Evolutionary conservation across 2,797 vertebrate species (phyloP), one percentile per base, ranked within the genome.

Genomic region (Tenualosa ilisha): DNA sequence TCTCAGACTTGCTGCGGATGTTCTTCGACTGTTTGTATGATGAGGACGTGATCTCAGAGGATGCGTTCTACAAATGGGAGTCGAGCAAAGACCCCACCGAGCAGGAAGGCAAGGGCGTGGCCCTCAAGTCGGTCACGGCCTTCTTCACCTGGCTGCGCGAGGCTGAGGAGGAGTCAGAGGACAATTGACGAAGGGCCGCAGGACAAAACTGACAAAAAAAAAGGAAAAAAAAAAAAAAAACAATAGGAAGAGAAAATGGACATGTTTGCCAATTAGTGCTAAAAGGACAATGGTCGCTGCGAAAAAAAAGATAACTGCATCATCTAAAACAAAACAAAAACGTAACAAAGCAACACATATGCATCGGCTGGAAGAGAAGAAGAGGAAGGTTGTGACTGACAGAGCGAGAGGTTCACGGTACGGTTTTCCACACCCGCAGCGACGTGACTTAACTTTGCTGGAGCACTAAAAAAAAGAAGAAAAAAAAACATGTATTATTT

Each of bases 21-120:
- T 99, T 99, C 94, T 99, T 99, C 72, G 98, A 99, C 91, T 98
- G 97, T 94, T 96, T 99, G 86, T 99, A 99, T 43, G 98, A 99
- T 0, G 98, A 99, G 94, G 98, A 99, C 92, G 98, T 99, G 61
- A 99, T 99, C 89, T 99, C 98, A 0, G 98, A 99, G 94, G 98
- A 99, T 17, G 98, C 98, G 83, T 99, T 99, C 95, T 99, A 97
- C 95, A 97, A 96, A 86, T 99, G 98, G 98, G 98, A 99, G 86
- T 92, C 94, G 87, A 99, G 98, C 95, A 98, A 98, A 93, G 98
- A 99, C 95, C 97, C 97, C 0, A 97, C 97, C 0, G 98, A 99
- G 93, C 98, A 97, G 95, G 94, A 94, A 1, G 98, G 98, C 81
- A 99, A 99, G 86, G 98, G 97, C 0, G 98, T 99, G 88, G 98